phyloP scores from a whole-genome alignment of 2,797 vertebrate species.

The Petrocephalus sullivani region DNA sequence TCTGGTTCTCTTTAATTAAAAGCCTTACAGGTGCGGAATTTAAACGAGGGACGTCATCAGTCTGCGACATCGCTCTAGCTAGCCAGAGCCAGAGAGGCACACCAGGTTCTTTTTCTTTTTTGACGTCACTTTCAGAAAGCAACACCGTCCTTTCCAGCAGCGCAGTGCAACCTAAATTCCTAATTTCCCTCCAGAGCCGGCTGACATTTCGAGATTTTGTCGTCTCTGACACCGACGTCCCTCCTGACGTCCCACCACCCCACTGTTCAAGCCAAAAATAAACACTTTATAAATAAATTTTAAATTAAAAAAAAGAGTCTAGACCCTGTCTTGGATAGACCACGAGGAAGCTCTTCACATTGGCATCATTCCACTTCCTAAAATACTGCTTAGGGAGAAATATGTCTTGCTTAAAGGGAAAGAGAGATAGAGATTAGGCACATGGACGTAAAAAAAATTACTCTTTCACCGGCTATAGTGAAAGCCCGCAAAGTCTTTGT shows the following conservation, averaged over 20 bases:
- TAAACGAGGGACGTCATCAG: not conserved
- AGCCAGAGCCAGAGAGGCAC: not conserved
- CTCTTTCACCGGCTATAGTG: not conserved
- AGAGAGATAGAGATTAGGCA: not conserved
- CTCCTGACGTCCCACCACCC: not conserved
- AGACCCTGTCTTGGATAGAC: not conserved
- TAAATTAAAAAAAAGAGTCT: not conserved
- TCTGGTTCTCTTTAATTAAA: not conserved
- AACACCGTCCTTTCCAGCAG: not conserved
- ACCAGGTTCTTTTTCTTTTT: not conserved
- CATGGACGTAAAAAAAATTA: not conserved
- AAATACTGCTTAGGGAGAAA: not conserved
- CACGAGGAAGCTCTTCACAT: not conserved
- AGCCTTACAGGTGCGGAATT: not conserved
- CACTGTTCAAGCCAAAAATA: not conserved
- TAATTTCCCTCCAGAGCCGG: not conserved
- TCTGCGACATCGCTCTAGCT: not conserved
- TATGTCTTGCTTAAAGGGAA: not conserved
- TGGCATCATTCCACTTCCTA: not conserved
- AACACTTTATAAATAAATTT: constrained; percentile 2
- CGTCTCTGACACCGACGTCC: not conserved
- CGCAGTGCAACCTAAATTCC: not conserved
- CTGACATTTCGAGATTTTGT: constrained; percentile 16
- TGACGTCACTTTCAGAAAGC: not conserved
- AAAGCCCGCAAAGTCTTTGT: constrained; percentile 9